phyloP scores from a whole-genome alignment of 2,888 invertebrate species.

The Caenorhabditis sulstoni region DNA sequence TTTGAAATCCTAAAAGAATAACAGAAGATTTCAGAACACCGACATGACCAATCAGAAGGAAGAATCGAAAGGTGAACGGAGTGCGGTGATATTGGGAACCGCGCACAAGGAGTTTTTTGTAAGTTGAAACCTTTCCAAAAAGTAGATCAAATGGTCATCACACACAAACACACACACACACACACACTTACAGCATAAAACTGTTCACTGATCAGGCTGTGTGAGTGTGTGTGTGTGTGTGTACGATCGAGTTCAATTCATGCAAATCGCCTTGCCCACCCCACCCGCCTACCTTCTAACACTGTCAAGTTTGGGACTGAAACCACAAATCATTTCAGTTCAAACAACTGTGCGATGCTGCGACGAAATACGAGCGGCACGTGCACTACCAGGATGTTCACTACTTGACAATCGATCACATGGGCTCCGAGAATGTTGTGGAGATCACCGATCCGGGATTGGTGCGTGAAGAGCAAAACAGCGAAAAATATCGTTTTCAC shows the following conservation, averaged over 20 bases:
- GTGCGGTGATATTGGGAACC: constrained; percentile 51
- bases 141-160: constrained; percentile 5
- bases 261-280: constrained; percentile 44
- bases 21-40: constrained; percentile 28
- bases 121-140: constrained; percentile 22
- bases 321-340: constrained; percentile 48
- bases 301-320: background rate
- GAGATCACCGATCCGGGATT: constrained; percentile 68
- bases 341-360: constrained; percentile 65
- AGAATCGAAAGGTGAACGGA: constrained; percentile 44
- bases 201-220: constrained; percentile 35
- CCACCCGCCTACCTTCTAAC: background rate
- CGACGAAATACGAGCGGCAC: constrained; percentile 62
- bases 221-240: too few species aligned
- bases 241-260: constrained; percentile 38
- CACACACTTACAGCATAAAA: constrained; percentile 12
- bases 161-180: constrained; percentile 1
- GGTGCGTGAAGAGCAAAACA: constrained; percentile 40
- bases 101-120: constrained; percentile 45
- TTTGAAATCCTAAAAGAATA: too few species aligned
- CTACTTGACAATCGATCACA: constrained; percentile 59
- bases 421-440: constrained; percentile 49
- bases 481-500: constrained; percentile 47
- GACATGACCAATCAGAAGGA: constrained; percentile 58
- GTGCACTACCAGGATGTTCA: constrained; percentile 67